These are phyloP conservation scores for Polyergus mexicanus DNA, from an alignment of 1,140 invertebrate species.

Conservation along the genomic window DNA sequence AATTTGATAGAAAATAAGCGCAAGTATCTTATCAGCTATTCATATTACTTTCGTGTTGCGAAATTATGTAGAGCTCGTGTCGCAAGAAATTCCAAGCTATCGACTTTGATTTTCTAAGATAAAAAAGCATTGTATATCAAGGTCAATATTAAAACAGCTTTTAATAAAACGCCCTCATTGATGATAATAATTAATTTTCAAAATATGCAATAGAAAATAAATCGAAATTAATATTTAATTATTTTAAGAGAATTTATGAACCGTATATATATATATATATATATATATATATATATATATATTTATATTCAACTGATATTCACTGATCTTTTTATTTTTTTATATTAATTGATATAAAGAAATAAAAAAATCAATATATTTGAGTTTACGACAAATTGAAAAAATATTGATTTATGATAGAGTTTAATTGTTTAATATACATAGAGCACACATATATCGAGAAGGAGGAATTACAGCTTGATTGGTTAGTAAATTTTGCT, in stretches of 20 bases:
- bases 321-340: too few relatives aligned
- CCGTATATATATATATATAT: too few relatives aligned
- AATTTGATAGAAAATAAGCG: slow-evolving; percentile 55
- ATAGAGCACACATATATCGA: background rate
- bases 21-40: slow-evolving; percentile 57
- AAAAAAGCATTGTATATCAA: slow-evolving; percentile 24
- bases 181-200: background rate
- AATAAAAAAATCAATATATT: background rate
- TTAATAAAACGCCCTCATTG: background rate
- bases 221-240: background rate
- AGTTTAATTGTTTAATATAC: background rate
- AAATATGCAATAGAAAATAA: background rate
- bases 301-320: too few relatives aligned
- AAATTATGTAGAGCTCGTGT: slow-evolving; percentile 40
- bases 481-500: background rate
- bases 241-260: background rate
- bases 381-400: background rate
- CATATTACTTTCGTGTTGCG: slow-evolving; percentile 40
- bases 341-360: background rate
- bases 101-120: slow-evolving; percentile 26
- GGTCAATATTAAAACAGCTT: slow-evolving; percentile 3
- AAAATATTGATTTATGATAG: background rate
- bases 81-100: slow-evolving; percentile 32
- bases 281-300: too few relatives aligned
- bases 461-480: background rate